Conservation (phyloP, 2,888 invertebrate species). For the Micoletzkya japonica region DNA sequence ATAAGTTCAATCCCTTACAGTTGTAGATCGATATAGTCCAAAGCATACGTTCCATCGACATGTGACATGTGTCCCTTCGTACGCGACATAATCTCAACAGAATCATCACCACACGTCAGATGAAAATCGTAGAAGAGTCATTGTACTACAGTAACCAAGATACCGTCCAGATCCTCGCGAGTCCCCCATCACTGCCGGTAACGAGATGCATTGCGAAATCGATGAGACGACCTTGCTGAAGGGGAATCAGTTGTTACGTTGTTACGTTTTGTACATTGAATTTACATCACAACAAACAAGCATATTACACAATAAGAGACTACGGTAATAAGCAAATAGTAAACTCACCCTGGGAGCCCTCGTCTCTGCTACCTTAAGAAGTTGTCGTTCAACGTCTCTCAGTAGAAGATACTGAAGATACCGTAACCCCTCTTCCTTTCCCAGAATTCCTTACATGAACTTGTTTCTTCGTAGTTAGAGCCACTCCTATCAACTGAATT, state of each 20-base stretch:
- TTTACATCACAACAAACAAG: no score
- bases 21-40: neutral
- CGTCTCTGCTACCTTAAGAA: neutral
- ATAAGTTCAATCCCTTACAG: no score
- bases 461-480: neutral
- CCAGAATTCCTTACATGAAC: constrained; percentile 10
- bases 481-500: neutral
- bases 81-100: no score
- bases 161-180: constrained; percentile 17
- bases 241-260: neutral
- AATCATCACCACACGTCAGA: no score
- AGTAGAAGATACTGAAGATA: constrained; percentile 6
- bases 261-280: no score
- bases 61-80: no score
- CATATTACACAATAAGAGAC: no score
- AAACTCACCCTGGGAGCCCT: neutral
- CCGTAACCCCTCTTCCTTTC: neutral
- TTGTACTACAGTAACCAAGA: no score
- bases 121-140: no score
- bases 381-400: constrained; percentile 14
- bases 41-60: neutral
- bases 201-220: constrained; percentile 17
- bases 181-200: neutral
- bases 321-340: no score
- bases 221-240: constrained; percentile 8